These are phyloP conservation scores for Neodiprion pinetum DNA, from an alignment of 1,140 invertebrate species.

Conservation along the genomic window DNA sequence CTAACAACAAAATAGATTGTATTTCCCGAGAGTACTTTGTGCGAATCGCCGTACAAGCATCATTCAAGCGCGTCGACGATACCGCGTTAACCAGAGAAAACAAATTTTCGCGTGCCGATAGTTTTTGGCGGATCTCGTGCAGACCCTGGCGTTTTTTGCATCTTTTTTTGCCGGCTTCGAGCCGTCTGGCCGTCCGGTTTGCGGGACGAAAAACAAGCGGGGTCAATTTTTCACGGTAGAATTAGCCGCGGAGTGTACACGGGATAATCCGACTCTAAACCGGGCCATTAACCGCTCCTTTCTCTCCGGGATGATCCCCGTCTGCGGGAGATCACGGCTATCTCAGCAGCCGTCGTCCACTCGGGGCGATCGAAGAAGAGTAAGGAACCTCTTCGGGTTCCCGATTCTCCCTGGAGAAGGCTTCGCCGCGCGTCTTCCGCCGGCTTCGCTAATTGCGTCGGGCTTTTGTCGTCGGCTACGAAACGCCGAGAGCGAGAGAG, in stretches of 20 bases:
- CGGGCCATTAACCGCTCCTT: not conserved
- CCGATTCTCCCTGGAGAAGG: not conserved
- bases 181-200: too few relatives aligned
- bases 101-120: too few relatives aligned
- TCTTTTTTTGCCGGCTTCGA: too few relatives aligned
- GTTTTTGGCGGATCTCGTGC: too few relatives aligned
- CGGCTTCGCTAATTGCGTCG: constrained; percentile 1
- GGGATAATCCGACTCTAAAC: not conserved
- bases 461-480: not conserved
- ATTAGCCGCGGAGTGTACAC: not conserved
- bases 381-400: not conserved
- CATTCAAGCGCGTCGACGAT: too few relatives aligned
- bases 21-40: too few relatives aligned
- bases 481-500: not conserved
- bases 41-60: too few relatives aligned
- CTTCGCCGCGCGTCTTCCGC: not conserved
- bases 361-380: too few relatives aligned
- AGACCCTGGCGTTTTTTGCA: too few relatives aligned
- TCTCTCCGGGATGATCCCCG: not conserved
- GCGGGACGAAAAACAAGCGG: not conserved
- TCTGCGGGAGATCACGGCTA: not conserved
- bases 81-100: too few relatives aligned
- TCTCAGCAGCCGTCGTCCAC: too few relatives aligned
- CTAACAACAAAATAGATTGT: too few relatives aligned
- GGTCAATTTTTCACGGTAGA: not conserved